These are phyloP conservation scores for Atherinomorus stipes DNA, from an alignment of 2,113 vertebrate species.

Conservation along the genomic window DNA sequence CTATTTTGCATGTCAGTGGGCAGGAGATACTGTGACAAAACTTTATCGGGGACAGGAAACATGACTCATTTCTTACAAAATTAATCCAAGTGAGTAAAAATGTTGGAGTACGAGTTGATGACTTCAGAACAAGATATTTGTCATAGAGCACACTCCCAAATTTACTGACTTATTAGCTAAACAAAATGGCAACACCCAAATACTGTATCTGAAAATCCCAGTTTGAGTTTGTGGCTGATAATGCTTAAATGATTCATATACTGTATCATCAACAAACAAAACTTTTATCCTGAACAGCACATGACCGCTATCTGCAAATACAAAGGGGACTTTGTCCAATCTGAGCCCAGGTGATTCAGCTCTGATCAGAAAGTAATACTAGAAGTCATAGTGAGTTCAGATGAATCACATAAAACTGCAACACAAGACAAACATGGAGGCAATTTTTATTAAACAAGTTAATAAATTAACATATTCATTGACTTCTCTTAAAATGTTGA, in stretches of 20 bases:
- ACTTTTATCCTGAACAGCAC: constrained; percentile 34
- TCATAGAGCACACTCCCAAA: constrained; percentile 11
- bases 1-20: constrained; percentile 25
- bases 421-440: constrained; percentile 45
- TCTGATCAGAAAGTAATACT: constrained; percentile 4
- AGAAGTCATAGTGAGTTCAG: constrained; percentile 10
- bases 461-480: constrained; percentile 71
- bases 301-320: constrained; percentile 70
- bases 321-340: constrained; percentile 76
- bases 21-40: constrained; percentile 20
- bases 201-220: neutral
- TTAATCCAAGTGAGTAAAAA: constrained; percentile 35
- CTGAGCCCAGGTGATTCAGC: constrained; percentile 37
- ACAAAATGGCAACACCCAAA: neutral
- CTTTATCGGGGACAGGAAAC: constrained; percentile 7
- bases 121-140: constrained; percentile 7
- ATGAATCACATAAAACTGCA: constrained; percentile 41
- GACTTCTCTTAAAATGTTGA: constrained; percentile 54
- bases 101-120: neutral
- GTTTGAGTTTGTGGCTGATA: neutral
- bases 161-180: constrained; percentile 23
- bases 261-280: constrained; percentile 23
- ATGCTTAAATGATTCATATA: constrained; percentile 6
- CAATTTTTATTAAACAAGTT: constrained; percentile 74
- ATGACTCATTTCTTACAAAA: constrained; percentile 27